These are phyloP conservation scores for Amphilophus citrinellus DNA, from an alignment of 2,113 vertebrate species.

Conservation along the genomic window DNA sequence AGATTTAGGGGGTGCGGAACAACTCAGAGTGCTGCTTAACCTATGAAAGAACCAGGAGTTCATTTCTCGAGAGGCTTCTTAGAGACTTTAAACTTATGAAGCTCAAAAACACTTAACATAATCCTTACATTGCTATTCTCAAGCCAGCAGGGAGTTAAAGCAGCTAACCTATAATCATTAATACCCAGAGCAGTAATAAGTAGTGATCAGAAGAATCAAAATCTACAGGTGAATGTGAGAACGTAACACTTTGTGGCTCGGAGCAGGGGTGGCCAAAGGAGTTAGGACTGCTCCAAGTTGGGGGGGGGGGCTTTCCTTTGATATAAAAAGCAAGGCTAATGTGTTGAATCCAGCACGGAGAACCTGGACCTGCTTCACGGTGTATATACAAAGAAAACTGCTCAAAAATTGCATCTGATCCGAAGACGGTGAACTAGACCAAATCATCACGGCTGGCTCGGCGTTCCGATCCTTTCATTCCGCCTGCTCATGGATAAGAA, in stretches of 20 bases:
- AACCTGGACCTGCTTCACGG: slow-evolving; percentile 56
- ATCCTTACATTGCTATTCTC: slow-evolving; percentile 47
- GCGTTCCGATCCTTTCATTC: slow-evolving; percentile 65
- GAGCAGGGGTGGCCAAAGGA: slow-evolving; percentile 32
- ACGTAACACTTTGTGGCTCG: slow-evolving; percentile 44
- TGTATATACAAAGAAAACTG: slow-evolving; percentile 62
- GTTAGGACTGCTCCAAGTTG: slow-evolving; percentile 27
- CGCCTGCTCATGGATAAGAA: slow-evolving; percentile 44
- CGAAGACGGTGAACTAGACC: slow-evolving; percentile 79
- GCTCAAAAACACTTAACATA: slow-evolving; percentile 48
- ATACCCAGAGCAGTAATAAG: slow-evolving; percentile 56
- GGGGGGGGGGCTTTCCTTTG: slow-evolving; percentile 23
- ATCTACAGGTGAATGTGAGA: slow-evolving; percentile 68
- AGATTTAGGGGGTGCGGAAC: not conserved
- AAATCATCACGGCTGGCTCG: slow-evolving; percentile 76
- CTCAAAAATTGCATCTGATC: slow-evolving; percentile 55
- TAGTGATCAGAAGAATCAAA: slow-evolving; percentile 60
- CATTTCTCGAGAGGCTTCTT: not conserved
- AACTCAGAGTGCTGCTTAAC: slow-evolving; percentile 4
- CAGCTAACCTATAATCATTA: slow-evolving; percentile 63
- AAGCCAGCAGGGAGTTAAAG: slow-evolving; percentile 66
- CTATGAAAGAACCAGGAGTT: slow-evolving; percentile 19
- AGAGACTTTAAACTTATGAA: slow-evolving; percentile 27
- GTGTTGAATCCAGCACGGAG: slow-evolving; percentile 65
- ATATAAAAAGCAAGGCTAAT: slow-evolving; percentile 73